Base-by-base conservation (phyloP, 2,113 vertebrate species). In the Caretta caretta region DNA sequence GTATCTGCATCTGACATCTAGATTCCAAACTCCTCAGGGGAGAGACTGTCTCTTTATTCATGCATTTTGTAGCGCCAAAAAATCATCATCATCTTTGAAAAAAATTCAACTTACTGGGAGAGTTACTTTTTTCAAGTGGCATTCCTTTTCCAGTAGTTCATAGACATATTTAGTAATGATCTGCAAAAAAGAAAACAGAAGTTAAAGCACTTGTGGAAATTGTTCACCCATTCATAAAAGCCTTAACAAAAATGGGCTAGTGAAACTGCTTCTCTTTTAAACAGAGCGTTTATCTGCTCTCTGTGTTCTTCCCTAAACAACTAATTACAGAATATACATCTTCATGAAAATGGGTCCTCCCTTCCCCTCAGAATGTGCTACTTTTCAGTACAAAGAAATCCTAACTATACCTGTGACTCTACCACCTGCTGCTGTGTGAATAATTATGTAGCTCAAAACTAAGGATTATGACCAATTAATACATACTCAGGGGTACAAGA, bases 111-210 rank as follows among this genome's bases (percentile, higher is more conserved):
- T 99, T 99, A 99, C 99, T 91, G 99, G 99, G 62, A 99, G 98
- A 96, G 98, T 99, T 94, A 98, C 98, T 98, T 99, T 99, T 97
- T 98, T 99, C 98, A 99, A 98, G 97, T 99, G 99, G 98, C 99
- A 99, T 95, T 99, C 99, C n/a, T 98, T 99, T 97, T 99, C 98
- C 98, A 99, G 97, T 94, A 99, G 98, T 90, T 99, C 99, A 96
- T 99, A 99, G 92, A 99, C 98, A 95, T 99, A 99, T 89, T 99
- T 99, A 83, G 99, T 99, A 98, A 99, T 99, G 96, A 99, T 99
- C 99, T 99, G 98, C 42, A 97, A 88, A 96, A 93, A 59, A 93
- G 80, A 5, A 80, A 93, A 57, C 17, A 90, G 22, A 65, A 86
- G 19, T 38, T 85, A 93, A 91, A 89, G 27, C 13, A 49, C 51